Percentiles rank a stretch among this genome's conserved stretches.
phyloP scores from a whole-genome alignment of 2,797 vertebrate species.

The Scomberomorus guttatus region DNA sequence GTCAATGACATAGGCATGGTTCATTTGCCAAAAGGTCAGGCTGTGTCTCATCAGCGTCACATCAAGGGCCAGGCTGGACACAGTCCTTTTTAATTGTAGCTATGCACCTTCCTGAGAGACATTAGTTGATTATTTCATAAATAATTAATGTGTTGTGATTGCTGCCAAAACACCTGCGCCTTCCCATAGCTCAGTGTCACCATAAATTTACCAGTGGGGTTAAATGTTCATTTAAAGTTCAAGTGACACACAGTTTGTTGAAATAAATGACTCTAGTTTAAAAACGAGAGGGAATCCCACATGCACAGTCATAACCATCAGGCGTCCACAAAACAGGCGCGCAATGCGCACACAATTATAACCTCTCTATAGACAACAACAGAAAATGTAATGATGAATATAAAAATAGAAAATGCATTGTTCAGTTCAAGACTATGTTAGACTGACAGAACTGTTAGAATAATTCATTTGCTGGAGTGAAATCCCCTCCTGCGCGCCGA shows the following conservation, averaged over 20 bases:
- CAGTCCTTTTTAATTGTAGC: conserved; percentile 57
- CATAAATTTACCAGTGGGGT: conserved; percentile 45
- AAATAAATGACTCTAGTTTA: conserved; percentile 40
- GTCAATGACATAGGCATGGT: conserved; percentile 52
- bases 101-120: conserved; percentile 57
- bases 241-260: conserved; percentile 38
- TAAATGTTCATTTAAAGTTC: conserved; percentile 65
- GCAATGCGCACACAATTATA: conserved; percentile 34
- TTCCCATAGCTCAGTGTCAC: conserved; percentile 43
- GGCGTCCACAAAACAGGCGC: conserved; percentile 27
- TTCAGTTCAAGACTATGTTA: neutral
- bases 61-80: conserved; percentile 59
- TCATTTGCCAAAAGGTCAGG: conserved; percentile 73
- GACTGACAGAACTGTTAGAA: neutral
- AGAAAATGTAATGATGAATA: neutral
- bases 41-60: conserved; percentile 70
- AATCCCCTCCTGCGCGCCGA: conserved; percentile 8
- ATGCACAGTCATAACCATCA: conserved; percentile 31
- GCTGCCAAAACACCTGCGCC: conserved; percentile 55
- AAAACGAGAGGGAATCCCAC: conserved; percentile 31
- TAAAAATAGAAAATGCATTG: neutral
- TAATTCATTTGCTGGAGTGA: neutral
- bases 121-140: conserved; percentile 74
- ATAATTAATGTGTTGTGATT: conserved; percentile 75
- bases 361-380: neutral